Conservation (phyloP, 1,140 invertebrate species). For the Anastrepha obliqua region DNA sequence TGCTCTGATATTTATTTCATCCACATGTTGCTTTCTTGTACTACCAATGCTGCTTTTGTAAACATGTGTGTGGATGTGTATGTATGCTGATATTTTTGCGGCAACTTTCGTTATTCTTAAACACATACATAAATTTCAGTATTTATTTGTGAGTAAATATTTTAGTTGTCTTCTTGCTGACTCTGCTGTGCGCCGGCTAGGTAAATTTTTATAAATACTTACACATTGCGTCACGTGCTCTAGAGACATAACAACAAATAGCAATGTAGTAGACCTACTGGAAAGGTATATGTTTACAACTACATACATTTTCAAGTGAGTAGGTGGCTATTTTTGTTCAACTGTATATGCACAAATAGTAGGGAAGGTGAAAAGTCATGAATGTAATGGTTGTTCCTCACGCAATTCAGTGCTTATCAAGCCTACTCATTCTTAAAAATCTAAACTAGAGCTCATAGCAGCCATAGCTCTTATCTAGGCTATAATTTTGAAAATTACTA, state of each 20-base stretch:
- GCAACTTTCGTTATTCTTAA: too few species aligned
- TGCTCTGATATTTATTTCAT: constrained; percentile 6
- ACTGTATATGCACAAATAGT: too few species aligned
- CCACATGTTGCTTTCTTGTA: background rate
- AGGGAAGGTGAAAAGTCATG: too few species aligned
- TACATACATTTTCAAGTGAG: too few species aligned
- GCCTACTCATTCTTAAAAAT: too few species aligned
- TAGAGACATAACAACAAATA: background rate
- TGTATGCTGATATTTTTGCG: too few species aligned
- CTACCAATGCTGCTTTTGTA: background rate
- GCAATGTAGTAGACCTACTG: background rate
- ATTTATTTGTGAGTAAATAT: background rate
- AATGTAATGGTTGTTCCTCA: too few species aligned
- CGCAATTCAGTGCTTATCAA: too few species aligned
- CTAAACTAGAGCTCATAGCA: too few species aligned
- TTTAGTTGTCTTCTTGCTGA: background rate
- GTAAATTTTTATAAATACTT: constrained; percentile 32
- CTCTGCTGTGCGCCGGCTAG: background rate
- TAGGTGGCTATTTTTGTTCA: too few species aligned
- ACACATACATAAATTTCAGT: background rate
- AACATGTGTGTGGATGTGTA: background rate
- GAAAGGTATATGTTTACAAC: background rate
- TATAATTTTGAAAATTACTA: too few species aligned
- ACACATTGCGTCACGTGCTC: background rate
- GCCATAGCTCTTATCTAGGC: too few species aligned